phyloP scores from a whole-genome alignment of 2,888 invertebrate species.

The Hemaris fuciformis region DNA sequence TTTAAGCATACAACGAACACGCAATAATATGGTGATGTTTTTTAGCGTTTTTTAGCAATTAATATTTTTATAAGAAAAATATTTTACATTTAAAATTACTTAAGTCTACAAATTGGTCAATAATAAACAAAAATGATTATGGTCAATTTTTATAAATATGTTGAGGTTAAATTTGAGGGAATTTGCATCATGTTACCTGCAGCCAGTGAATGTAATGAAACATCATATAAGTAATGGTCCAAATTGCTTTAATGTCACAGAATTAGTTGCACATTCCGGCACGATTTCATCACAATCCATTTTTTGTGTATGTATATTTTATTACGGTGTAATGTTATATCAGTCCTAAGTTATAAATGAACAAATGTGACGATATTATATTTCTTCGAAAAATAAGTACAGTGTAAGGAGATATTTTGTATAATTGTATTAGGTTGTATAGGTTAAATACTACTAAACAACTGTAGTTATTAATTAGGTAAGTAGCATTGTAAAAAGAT shows the following conservation, averaged over 20 bases:
- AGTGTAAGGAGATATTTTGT: slow-evolving; percentile 73
- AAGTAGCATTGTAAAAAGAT: slow-evolving; percentile 67
- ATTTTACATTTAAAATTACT: neutral
- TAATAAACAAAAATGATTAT: neutral
- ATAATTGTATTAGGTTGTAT: slow-evolving; percentile 79
- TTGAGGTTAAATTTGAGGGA: neutral
- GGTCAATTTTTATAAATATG: neutral
- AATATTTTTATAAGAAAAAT: too few species aligned
- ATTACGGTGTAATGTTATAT: slow-evolving; percentile 16
- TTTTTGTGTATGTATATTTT: slow-evolving; percentile 8
- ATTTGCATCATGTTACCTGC: neutral
- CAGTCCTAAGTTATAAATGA: slow-evolving; percentile 57
- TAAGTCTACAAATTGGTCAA: neutral
- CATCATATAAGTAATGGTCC: neutral
- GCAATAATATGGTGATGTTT: neutral
- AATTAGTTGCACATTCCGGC: slow-evolving; percentile 47
- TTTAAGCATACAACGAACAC: neutral
- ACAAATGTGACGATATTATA: slow-evolving; percentile 72
- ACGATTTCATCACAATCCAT: slow-evolving; percentile 15
- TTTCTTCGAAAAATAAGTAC: slow-evolving; percentile 69
- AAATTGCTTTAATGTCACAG: slow-evolving; percentile 7
- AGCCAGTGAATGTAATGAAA: neutral
- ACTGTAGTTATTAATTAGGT: slow-evolving; percentile 51
- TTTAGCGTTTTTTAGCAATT: neutral
- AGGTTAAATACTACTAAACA: slow-evolving; percentile 57